Percentiles rank a stretch among this genome's conserved stretches.
Evolutionary conservation across 1,140 invertebrate species (phyloP).

Genomic region (Zaprionus capensis): DNA sequence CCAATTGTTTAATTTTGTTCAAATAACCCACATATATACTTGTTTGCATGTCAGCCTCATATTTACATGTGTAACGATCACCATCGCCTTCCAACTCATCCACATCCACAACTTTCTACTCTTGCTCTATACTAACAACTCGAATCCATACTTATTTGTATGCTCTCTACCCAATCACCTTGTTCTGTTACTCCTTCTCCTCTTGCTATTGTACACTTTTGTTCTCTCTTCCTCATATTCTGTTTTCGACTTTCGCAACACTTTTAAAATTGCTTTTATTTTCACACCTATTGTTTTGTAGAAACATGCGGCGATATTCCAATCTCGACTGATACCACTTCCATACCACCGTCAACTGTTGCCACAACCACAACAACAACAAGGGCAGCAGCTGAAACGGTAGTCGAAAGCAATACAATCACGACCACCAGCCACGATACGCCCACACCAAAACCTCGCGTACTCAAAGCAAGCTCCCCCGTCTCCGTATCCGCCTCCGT

Average conservation of each 20-base stretch:
- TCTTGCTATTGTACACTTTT: constrained; percentile 49
- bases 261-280: constrained; percentile 83
- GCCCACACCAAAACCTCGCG: constrained; percentile 80
- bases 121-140: constrained; percentile 44
- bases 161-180: constrained; percentile 32
- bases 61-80: constrained; percentile 6
- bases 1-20: constrained; percentile 30
- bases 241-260: constrained; percentile 75
- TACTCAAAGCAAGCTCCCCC: constrained; percentile 73
- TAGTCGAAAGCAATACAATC: constrained; percentile 58
- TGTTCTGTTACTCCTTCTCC: constrained; percentile 26
- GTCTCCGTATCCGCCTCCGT: constrained; percentile 60
- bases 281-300: constrained; percentile 84
- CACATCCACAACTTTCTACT: constrained; percentile 40
- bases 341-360: constrained; percentile 72
- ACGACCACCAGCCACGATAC: constrained; percentile 65
- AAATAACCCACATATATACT: constrained; percentile 47
- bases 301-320: constrained; percentile 82
- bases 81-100: constrained; percentile 17
- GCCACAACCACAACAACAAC: constrained; percentile 40
- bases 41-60: constrained; percentile 45
- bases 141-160: constrained; percentile 19
- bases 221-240: constrained; percentile 64
- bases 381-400: constrained; percentile 49
- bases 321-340: constrained; percentile 78